These are phyloP conservation scores for Drosophila paramelanica DNA, from an alignment of 2,888 invertebrate genomes.

Conservation along the genomic window DNA sequence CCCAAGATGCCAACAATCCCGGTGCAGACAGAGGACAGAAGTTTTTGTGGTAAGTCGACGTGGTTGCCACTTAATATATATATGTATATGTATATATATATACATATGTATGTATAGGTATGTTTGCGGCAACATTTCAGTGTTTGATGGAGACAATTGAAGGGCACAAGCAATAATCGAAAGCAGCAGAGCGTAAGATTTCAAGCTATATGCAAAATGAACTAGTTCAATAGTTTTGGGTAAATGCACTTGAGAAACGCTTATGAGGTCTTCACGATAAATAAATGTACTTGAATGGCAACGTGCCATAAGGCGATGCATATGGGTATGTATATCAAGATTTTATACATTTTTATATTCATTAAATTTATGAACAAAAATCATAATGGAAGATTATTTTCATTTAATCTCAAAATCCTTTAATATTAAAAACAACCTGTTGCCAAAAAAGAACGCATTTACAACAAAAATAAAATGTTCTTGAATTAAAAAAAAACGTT, in stretches of 20 bases:
- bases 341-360: too few species aligned
- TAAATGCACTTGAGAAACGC: constrained; percentile 18
- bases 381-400: too few species aligned
- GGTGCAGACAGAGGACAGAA: constrained; percentile 22
- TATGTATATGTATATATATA: neutral
- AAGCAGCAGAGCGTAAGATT: constrained; percentile 50
- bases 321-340: too few species aligned
- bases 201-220: constrained; percentile 39
- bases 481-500: neutral
- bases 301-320: neutral
- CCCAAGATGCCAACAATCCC: constrained; percentile 65
- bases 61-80: constrained; percentile 24
- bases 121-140: constrained; percentile 37
- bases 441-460: too few species aligned
- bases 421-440: too few species aligned
- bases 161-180: constrained; percentile 52
- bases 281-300: neutral
- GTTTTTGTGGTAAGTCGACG: constrained; percentile 65
- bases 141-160: constrained; percentile 52
- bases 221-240: constrained; percentile 37
- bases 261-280: neutral
- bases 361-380: too few species aligned
- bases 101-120: neutral
- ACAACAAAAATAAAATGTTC: neutral
- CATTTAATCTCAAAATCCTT: too few species aligned